These are phyloP conservation scores for Myopa tessellatipennis DNA, from an alignment of 2,888 invertebrate genomes.

Conservation along the genomic window DNA sequence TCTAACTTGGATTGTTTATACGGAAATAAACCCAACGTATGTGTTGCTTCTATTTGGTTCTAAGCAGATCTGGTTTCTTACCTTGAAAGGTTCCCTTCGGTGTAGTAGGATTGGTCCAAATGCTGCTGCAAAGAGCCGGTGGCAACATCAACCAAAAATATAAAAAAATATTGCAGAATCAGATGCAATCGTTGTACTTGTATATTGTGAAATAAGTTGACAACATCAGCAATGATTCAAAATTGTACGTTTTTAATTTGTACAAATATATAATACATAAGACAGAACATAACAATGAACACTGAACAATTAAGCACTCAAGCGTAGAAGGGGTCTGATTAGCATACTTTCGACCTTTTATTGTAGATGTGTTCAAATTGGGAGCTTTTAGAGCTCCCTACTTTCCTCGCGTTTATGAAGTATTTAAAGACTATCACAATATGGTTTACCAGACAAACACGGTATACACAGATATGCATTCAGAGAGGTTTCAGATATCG, in stretches of 20 bases:
- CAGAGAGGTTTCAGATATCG: too few species aligned
- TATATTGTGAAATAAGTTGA: background rate
- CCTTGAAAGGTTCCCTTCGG: slow-evolving; percentile 86
- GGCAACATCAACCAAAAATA: background rate
- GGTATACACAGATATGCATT: too few species aligned
- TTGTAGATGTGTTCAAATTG: too few species aligned
- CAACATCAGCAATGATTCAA: background rate
- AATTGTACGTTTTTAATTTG: background rate
- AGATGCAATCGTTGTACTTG: background rate
- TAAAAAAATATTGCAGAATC: too few species aligned
- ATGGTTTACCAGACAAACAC: too few species aligned
- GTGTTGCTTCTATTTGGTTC: background rate
- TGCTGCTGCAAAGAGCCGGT: slow-evolving; percentile 68
- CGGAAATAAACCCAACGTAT: too few species aligned
- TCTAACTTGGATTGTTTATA: background rate
- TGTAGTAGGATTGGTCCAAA: slow-evolving; percentile 78
- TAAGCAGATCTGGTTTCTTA: slow-evolving; percentile 60
- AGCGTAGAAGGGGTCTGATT: too few species aligned
- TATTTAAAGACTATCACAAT: too few species aligned
- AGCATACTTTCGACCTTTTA: too few species aligned
- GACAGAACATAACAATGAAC: background rate
- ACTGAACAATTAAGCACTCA: background rate
- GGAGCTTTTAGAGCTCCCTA: too few species aligned
- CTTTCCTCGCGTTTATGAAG: too few species aligned
- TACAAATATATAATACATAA: background rate